Evolutionary conservation across 2,113 vertebrate species (phyloP).

Genomic region (Cephalopterus ornatus): DNA sequence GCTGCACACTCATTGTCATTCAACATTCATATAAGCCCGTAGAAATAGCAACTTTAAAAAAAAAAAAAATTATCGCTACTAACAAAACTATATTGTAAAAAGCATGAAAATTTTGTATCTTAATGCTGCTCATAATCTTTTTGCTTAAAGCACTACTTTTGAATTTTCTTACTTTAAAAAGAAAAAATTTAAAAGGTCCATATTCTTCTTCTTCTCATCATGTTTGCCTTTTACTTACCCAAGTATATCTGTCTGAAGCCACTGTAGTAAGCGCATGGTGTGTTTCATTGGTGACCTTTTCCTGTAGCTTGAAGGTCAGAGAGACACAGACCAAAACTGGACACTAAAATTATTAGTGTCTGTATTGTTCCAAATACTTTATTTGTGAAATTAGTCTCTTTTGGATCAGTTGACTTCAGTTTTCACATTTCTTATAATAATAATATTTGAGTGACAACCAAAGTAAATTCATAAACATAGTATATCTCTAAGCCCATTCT

Average conservation of each 20-base stretch:
- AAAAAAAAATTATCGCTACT: background rate
- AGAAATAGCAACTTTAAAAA: background rate
- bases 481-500: slow-evolving; percentile 68
- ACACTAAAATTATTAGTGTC: background rate
- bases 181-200: background rate
- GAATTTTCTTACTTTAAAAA: background rate
- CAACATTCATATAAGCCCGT: background rate
- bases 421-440: slow-evolving; percentile 58
- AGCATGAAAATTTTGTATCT: background rate
- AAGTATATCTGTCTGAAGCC: background rate
- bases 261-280: background rate
- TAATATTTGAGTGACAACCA: slow-evolving; percentile 71
- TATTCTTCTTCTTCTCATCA: background rate
- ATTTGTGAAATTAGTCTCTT: slow-evolving; percentile 11
- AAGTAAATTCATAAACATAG: slow-evolving; percentile 73
- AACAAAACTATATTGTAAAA: background rate
- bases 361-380: background rate
- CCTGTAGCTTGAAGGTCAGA: background rate
- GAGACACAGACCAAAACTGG: background rate
- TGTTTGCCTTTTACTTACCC: background rate
- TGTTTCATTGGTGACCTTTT: background rate
- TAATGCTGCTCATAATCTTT: background rate
- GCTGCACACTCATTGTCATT: background rate
- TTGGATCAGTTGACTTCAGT: slow-evolving; percentile 40
- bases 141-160: background rate